Evolutionary conservation across 1,140 invertebrate genomes (phyloP).

Genomic region (Asbolus verrucosus): DNA sequence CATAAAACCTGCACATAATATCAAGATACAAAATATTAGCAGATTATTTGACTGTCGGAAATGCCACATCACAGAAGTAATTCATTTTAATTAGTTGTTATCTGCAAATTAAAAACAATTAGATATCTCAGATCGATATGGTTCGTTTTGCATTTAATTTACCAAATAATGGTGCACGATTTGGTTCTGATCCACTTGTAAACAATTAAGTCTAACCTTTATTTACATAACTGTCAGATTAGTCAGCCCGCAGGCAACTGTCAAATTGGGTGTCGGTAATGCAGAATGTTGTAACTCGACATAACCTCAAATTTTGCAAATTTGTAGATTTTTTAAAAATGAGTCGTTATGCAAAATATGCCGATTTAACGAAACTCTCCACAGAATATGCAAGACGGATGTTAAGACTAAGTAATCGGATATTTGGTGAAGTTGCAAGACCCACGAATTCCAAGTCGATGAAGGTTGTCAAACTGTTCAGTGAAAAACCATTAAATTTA

Average conservation of each 20-base stretch:
- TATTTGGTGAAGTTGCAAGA: conserved; percentile 89
- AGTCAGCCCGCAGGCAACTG: no score
- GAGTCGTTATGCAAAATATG: conserved; percentile 73
- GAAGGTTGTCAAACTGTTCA: conserved; percentile 87
- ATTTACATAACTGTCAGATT: no score
- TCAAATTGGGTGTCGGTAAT: neutral
- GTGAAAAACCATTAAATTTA: conserved; percentile 80
- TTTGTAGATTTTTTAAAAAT: conserved; percentile 52
- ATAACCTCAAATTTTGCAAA: conserved; percentile 39
- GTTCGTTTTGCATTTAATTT: no score
- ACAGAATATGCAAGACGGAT: conserved; percentile 88
- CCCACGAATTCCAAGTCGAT: conserved; percentile 79
- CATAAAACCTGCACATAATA: conserved; percentile 56
- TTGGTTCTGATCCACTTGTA: neutral
- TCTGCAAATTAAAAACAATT: neutral
- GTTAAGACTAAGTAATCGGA: conserved; percentile 86
- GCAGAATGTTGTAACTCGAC: neutral
- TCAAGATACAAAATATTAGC: conserved; percentile 54
- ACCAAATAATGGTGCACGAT: neutral
- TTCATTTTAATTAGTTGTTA: conserved; percentile 29
- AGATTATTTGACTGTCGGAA: conserved; percentile 56
- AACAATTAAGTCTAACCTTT: neutral
- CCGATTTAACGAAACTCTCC: conserved; percentile 74
- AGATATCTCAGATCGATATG: neutral
- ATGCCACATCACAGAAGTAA: conserved; percentile 35